Evolutionary conservation across 2,888 invertebrate species (phyloP), one percentile per base, ranked within the genome.

Genomic region (Chironomus riparius): DNA sequence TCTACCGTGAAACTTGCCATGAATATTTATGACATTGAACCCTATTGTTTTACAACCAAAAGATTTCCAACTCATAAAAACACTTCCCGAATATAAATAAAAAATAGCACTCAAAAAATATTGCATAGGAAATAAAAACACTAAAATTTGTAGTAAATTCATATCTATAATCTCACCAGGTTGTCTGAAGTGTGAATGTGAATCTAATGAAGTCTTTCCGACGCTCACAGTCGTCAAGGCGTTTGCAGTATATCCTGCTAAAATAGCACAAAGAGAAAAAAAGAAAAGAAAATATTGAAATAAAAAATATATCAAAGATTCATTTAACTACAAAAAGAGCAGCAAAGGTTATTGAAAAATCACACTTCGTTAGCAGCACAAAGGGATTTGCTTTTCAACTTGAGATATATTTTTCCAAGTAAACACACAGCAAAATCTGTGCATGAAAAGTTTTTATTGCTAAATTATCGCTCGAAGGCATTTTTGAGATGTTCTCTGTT

Each of bases 121-220:
- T 56, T 56, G 5, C n/a, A 15, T 15, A 56, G 56, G 15, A 56
- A n/a, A n/a, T 56, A 56, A 56, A 56, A 56, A 56, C 18, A 56
- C 18, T 18, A 56, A 56, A 56, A 56, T 18, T 56, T 38, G 38
- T 38, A 38, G 38, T 38, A 38, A 38, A 38, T 38, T 38, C 38
- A 38, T 38, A 38, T 38, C 56, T 18, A 56, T 56, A 72, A 22
- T 81, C 87, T 87, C 84, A 94, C 94, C 94, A 87, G 94, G 94
- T 87, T 94, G 94, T 82, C 94, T 88, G 80, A 94, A 89, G 86
- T 95, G 94, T 81, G 93, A 89, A 86, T 95, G 94, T 74, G 94
- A 92, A 85, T 94, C 95, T 84, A 95, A 86, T 79, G 92, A 90
- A 80, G 92, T 88, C 84, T 94, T 94, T 78, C 81, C 81, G 70